These are phyloP conservation scores for Tethya wilhelma DNA, from an alignment of 37 sponge, comb jelly and placozoan genomes.

Conservation along the genomic window DNA sequence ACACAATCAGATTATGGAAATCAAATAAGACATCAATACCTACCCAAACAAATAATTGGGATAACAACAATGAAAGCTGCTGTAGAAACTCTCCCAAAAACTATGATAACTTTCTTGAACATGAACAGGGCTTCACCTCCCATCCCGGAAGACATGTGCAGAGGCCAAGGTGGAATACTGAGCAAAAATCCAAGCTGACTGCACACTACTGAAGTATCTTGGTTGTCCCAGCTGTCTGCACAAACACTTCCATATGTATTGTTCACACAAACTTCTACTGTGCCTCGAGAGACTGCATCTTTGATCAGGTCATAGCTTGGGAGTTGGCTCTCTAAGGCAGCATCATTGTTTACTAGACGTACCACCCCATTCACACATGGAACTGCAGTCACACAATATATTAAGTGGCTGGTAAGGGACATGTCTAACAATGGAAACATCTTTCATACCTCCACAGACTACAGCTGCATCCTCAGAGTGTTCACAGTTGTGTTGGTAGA, in stretches of 20 bases:
- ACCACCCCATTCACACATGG: too few species aligned
- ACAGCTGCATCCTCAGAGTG: not conserved
- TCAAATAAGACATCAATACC: too few species aligned
- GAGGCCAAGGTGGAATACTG: slow-evolving; percentile 64
- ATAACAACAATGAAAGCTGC: slow-evolving; percentile 15
- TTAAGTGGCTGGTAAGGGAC: too few species aligned
- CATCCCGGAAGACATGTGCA: slow-evolving; percentile 69
- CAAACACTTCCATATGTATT: slow-evolving; percentile 40
- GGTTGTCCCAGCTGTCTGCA: slow-evolving; percentile 21
- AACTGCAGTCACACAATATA: too few species aligned
- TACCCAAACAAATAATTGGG: slow-evolving; percentile 67
- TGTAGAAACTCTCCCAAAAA: slow-evolving; percentile 37
- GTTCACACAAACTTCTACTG: slow-evolving; percentile 39
- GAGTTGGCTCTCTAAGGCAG: too few species aligned
- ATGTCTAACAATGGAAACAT: too few species aligned
- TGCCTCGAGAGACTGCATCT: too few species aligned
- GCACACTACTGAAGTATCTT: slow-evolving; percentile 43
- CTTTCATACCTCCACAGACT: slow-evolving; percentile 13
- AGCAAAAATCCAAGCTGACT: slow-evolving; percentile 42
- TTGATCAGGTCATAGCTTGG: too few species aligned
- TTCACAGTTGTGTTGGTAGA: slow-evolving; percentile 15
- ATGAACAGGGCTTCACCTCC: slow-evolving; percentile 73
- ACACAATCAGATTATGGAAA: too few species aligned
- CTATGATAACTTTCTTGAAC: slow-evolving; percentile 61
- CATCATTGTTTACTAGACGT: too few species aligned